Evolutionary conservation across 1,140 invertebrate species (phyloP).

Genomic region (Caerostris extrusa): DNA sequence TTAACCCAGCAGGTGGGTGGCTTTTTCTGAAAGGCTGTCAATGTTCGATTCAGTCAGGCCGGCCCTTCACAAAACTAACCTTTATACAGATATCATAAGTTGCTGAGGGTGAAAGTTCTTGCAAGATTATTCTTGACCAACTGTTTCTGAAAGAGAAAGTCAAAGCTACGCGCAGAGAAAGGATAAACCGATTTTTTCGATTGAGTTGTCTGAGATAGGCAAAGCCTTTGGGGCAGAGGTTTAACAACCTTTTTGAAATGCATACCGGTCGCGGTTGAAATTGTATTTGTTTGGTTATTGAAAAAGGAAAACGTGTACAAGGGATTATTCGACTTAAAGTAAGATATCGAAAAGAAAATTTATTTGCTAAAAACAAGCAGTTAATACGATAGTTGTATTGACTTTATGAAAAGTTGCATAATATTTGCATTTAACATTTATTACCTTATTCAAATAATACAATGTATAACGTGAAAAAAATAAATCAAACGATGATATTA

Average conservation of each 20-base stretch:
- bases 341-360: too few relatives aligned
- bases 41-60: not conserved
- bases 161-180: not conserved
- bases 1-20: constrained; percentile 11
- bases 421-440: too few relatives aligned
- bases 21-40: constrained; percentile 24
- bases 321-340: too few relatives aligned
- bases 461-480: too few relatives aligned
- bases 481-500: too few relatives aligned
- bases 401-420: too few relatives aligned
- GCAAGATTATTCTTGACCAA: constrained; percentile 32
- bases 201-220: constrained; percentile 12
- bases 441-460: too few relatives aligned
- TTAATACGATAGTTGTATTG: too few relatives aligned
- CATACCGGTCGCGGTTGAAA: not conserved
- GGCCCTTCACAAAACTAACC: constrained; percentile 1
- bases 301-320: too few relatives aligned
- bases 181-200: constrained; percentile 10
- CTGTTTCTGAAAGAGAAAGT: not conserved
- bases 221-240: not conserved
- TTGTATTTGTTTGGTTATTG: not conserved
- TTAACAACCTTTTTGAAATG: not conserved
- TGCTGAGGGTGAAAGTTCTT: not conserved
- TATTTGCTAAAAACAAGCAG: too few relatives aligned
- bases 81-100: not conserved